Evolutionary conservation across 2,113 vertebrate genomes (phyloP), one percentile per base, ranked within the genome.

Genomic region (Brachyhypopomus occidentalis): DNA sequence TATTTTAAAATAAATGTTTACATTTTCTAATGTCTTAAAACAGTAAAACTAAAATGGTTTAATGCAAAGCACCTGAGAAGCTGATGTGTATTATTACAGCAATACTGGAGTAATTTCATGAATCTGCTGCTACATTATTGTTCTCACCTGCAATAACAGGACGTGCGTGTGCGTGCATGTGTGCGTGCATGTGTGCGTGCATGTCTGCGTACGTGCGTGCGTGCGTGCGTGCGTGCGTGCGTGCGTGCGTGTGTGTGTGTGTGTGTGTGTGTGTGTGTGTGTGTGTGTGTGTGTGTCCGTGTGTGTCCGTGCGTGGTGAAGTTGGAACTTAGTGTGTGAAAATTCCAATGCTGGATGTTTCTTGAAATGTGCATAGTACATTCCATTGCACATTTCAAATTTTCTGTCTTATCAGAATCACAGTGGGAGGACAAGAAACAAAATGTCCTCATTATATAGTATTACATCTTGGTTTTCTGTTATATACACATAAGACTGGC

Each of bases 21-120:
- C 30, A 30, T 30, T 30, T 1, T 30, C 3, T 2, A 30, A 30
- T 30, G 30, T 30, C 30, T 30, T 30, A 30, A 30, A 2, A 30
- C 30, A 30, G 30, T 30, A 30, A 30, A 30, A 30, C 30, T 30
- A 30, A 30, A 30, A 1, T 30, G 30, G 30, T 63, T 71, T 82
- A 86, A n/a, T n/a, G n/a, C n/a, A n/a, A n/a, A n/a, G n/a, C n/a
- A n/a, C n/a, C 88, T 84, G 84, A 86, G 75, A 87, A 88, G 86
- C 89, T 90, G 89, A 86, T 90, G 89, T 88, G 87, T 90, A 81
- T 89, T 89, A 90, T 91, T 90, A 85, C 70, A 78, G 83, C 38
- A 63, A 88, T 92, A 88, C 89, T 91, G 82, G 87, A 90, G 77
- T 75, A 41, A 41, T 87, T 92, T 90, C 83, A 90, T 91, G 89